phyloP scores from a whole-genome alignment of 2,113 vertebrate species.

The Tichodroma muraria region DNA sequence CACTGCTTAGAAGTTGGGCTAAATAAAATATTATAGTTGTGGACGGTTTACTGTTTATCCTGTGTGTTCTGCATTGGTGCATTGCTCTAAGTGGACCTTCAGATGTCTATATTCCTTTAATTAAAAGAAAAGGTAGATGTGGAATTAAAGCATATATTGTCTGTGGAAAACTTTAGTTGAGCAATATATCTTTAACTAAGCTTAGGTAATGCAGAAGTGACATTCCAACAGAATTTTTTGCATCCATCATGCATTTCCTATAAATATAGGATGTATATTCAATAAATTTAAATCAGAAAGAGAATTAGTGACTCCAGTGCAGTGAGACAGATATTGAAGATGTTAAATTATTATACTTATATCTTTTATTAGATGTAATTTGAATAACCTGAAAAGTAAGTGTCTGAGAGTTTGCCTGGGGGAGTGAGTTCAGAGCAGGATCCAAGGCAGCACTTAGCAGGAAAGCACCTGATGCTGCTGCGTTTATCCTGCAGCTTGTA shows the following conservation, averaged over 20 bases:
- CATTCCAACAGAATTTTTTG: not conserved
- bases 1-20: not conserved
- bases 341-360: not conserved
- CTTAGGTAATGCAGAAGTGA: not conserved
- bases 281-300: not conserved
- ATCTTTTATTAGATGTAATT: not conserved
- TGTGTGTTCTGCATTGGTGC: not conserved
- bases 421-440: not conserved
- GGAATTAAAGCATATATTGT: not conserved
- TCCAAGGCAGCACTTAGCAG: not conserved
- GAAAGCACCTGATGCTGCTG: not conserved
- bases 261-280: not conserved
- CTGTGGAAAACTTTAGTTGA: not conserved
- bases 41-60: not conserved
- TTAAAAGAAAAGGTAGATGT: not conserved
- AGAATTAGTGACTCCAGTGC: not conserved
- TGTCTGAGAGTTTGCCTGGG: not conserved
- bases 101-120: not conserved
- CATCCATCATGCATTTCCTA: not conserved
- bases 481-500: not conserved
- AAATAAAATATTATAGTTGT: not conserved
- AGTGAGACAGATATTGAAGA: not conserved
- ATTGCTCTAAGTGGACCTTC: not conserved
- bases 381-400: slow-evolving; percentile 16
- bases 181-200: not conserved